Base-by-base conservation (phyloP, 2,797 vertebrate species). In the Halcyon chelicuti region DNA sequence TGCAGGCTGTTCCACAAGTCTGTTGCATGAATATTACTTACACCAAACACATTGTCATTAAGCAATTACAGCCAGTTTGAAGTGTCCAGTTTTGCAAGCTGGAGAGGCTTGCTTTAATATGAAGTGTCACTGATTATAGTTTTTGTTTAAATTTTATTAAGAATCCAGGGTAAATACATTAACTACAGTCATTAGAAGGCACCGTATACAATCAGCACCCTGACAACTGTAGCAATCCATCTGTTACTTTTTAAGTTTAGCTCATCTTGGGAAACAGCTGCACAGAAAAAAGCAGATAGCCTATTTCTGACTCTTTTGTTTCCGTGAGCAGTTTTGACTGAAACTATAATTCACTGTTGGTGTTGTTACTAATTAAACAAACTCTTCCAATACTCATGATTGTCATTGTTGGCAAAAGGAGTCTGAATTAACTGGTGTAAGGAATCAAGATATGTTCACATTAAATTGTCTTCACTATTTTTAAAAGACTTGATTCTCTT, bases 291-390 rank as follows among this genome's bases (percentile, higher is more conserved):
- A 37, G 51, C 11, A 51, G 40, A 75, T 37, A 19, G 3, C 17
- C 13, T 25, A 31, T 78, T 78, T 68, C 29, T 55, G 44, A 37
- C 35, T 15, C 35, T 17, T 57, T 70, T 12, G 63, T 2, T 60
- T 86, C 51, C 66, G 11, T 47, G 51, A 85, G 49, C 46, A 46
- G 14, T 9, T 46, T 14, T 79, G 47, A 78, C 74, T 55, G 49
- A 40, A 94, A 79, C 35, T 60, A 25, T 51, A 75, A 63, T 40
- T 78, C 77, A 31, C 29, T 75, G 35, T 63, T 80, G 57, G 18
- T 77, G 37, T 66, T 85, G 39, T 33, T 75, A 55, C 26, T 75
- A 52, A 78, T n/a, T 37, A 78, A 88, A 60, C 42, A 47, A 92
- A 84, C 10, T 68, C 13, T 70, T 74, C 47, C 55, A 55, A 37